These are phyloP conservation scores for Psittacula cyanocephala DNA, from an alignment of 2,113 vertebrate genomes.

Conservation along the genomic window DNA sequence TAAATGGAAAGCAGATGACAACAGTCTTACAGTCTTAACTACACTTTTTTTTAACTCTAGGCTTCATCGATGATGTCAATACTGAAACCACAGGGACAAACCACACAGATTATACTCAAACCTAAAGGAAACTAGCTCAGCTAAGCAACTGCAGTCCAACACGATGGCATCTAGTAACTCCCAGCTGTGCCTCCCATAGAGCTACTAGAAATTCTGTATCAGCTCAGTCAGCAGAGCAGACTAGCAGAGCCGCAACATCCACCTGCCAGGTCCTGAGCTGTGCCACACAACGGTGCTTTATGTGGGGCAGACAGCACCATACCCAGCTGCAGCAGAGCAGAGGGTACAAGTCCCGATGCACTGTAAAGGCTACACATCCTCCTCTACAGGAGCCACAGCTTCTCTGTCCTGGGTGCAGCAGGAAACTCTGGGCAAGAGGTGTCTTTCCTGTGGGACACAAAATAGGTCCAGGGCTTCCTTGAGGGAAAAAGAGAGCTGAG, in stretches of 20 bases:
- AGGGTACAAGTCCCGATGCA: rapidly evolving
- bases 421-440: not conserved
- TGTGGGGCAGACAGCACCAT: not conserved
- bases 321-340: not conserved
- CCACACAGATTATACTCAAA: rapidly evolving
- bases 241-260: not conserved
- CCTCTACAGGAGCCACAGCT: rapidly evolving
- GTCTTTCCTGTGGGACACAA: not conserved
- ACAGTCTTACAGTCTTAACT: not conserved
- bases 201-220: not conserved
- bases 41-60: not conserved
- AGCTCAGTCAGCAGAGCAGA: not conserved
- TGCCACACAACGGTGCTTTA: rapidly evolving
- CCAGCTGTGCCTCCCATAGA: not conserved
- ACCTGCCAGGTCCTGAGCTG: not conserved
- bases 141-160: not conserved
- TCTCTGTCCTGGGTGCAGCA: not conserved
- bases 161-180: not conserved
- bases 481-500: not conserved
- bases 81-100: not conserved
- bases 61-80: not conserved
- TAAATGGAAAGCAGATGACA: not conserved
- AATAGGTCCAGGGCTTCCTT: not conserved
- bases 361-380: not conserved
- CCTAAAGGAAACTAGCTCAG: not conserved